Percentiles rank a stretch among this genome's conserved stretches.
phyloP scores from a whole-genome alignment of 2,113 vertebrate species.

The Colistium nudipinnis region DNA sequence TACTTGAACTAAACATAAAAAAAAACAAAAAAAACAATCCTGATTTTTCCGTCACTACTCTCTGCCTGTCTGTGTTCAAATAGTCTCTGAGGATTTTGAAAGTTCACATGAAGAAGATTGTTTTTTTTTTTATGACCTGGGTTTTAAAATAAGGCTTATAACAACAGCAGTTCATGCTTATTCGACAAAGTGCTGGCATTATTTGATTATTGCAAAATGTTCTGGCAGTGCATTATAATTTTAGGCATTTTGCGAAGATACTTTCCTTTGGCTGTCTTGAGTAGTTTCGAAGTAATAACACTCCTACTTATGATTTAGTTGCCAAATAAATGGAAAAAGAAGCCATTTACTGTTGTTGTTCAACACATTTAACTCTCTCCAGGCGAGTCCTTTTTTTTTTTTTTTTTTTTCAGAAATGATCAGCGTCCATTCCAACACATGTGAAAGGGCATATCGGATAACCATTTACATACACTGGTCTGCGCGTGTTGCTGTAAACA shows the following conservation, averaged over 20 bases:
- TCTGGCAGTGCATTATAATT: background rate
- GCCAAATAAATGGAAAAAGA: conserved; percentile 11
- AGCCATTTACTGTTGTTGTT: background rate
- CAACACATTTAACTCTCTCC: no score
- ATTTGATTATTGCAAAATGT: conserved; percentile 12
- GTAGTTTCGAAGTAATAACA: conserved; percentile 5
- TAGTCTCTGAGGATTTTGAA: conserved; percentile 9
- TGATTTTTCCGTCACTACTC: no score
- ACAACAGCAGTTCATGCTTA: background rate
- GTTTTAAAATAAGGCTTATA: conserved; percentile 1
- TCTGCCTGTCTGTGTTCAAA: conserved; percentile 23
- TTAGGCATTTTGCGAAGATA: conserved; percentile 2
- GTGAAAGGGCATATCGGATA: background rate
- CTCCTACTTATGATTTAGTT: background rate
- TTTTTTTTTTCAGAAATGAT: background rate
- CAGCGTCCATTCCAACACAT: background rate
- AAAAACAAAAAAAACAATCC: no score
- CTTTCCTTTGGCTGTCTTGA: conserved; percentile 11
- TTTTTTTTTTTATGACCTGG: conserved; percentile 15
- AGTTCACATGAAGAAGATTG: conserved; percentile 5
- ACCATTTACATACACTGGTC: background rate
- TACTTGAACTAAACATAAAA: no score
- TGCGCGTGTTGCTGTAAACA: background rate
- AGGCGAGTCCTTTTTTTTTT: background rate
- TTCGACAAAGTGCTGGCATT: conserved; percentile 26